Base-by-base conservation (phyloP, 1,140 invertebrate species). In the Pantala flavescens region DNA sequence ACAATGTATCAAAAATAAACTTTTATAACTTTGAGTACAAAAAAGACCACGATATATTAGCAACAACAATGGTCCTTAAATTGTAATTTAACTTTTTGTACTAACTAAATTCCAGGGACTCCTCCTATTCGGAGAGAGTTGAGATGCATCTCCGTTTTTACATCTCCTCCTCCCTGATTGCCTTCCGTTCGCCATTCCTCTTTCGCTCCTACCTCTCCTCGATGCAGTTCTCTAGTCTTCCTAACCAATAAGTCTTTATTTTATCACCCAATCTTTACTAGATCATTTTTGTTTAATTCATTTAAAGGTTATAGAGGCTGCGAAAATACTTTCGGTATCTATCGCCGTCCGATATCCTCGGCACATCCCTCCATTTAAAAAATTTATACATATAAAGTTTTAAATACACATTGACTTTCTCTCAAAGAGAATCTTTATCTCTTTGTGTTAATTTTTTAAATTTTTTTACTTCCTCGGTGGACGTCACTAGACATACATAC, bases 1-100 rank as follows among this genome's bases (percentile, higher is more conserved):
- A 84, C 83, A 84, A 84, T 78, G 83, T 84, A 84, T 84, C 83
- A 84, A 84, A 84, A 84, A 84, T 84, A 84, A 84, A 84, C 82
- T 84, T 82, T 80, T 80, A 80, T 80, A 80, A 81, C 79, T 79
- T 80, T 80, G 77, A 74, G 76, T 80, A 80, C 77, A 79, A 84
- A 82, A 84, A 82, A 81, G 80, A 82, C 81, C 81, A 80, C 79
- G 78, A 79, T 80, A 81, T 80, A 79, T 76, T 76, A 43, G 75
- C 79, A 78, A 79, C 79, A 83, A 81, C 79, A 79, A 80, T 83
- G 80, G 79, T 79, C 79, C 79, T 77, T 79, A 77, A 78, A 78
- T 76, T 80, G 77, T 77, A 78, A 78, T 77, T 77, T 77, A 77
- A 77, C 77, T 76, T 77, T 81, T 80, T 81, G 79, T 80, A 81